These are phyloP conservation scores for Origma solitaria DNA, from an alignment of 2,113 vertebrate species.

Conservation along the genomic window DNA sequence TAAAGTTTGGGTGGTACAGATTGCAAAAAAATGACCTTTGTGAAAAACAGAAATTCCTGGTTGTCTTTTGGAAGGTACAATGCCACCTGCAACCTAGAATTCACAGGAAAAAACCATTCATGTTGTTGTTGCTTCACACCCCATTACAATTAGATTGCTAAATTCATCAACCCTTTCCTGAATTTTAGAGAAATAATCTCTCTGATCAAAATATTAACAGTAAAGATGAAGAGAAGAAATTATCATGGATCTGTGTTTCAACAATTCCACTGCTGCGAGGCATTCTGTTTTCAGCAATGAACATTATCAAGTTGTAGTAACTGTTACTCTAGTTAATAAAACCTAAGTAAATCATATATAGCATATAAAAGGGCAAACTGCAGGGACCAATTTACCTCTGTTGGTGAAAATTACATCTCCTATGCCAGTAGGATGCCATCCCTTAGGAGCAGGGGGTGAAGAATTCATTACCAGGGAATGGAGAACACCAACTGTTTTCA, in stretches of 20 bases:
- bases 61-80: neutral
- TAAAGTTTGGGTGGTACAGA: neutral
- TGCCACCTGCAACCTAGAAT: neutral
- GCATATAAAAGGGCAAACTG: neutral
- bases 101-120: neutral
- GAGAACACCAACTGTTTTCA: slow-evolving; percentile 9
- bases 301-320: slow-evolving; percentile 2
- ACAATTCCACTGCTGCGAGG: neutral
- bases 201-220: neutral
- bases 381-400: slow-evolving; percentile 31
- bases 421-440: neutral
- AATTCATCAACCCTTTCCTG: neutral
- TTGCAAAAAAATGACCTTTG: neutral
- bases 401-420: slow-evolving; percentile 31
- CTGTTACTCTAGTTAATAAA: slow-evolving; percentile 7
- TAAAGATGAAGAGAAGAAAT: neutral
- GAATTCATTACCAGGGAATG: neutral
- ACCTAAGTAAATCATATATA: slow-evolving; percentile 16
- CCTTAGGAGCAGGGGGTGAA: neutral
- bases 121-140: neutral
- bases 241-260: neutral
- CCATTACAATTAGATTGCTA: neutral
- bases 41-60: neutral
- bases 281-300: neutral
- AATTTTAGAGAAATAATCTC: neutral